Base-by-base conservation (phyloP, 2,797 vertebrate genomes). In the Myoxocephalus aenaeus region DNA sequence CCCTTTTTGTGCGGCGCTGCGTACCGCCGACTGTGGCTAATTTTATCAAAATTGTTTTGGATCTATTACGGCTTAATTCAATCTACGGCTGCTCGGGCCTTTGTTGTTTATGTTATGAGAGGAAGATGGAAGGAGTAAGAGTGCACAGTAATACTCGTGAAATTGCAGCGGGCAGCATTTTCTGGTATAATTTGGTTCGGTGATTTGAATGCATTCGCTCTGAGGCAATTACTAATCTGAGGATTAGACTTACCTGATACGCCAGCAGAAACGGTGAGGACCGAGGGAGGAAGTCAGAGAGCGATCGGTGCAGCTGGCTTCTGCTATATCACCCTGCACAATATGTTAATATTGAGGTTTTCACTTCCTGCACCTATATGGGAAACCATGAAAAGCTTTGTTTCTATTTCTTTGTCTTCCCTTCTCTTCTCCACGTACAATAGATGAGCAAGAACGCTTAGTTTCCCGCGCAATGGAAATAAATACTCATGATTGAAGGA, bases 171-270 rank as follows among this genome's bases (percentile, higher is more conserved):
- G 91, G 88, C 90, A 90, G 93, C 90, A 81, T 89, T 93, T 92
- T 91, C 88, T 89, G 80, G 70, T 82, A 77, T 89, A 90, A 92
- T 94, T 90, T 90, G 83, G 89, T 91, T 90, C 86, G 89, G 88
- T 82, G 82, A 93, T 94, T 94, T 92, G 87, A 94, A 93, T 93
- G 85, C 88, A 84, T 87, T 91, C 51, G 86, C 91, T 92, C 83
- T 32, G 56, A 92, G 90, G 92, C 89, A 93, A 92, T 93, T 91
- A 90, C 90, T 90, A 92, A 93, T 91, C 90, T 90, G 66, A 77
- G 88, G 89, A 92, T 92, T 92, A 92, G 89, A 90, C 81, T 83
- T 89, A 90, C 87, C 89, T 93, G 92, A 93, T 92, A 86, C 44
- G 63, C 79, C 36, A 69, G 77, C 72, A 84, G 81, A 76, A 83